Evolutionary conservation across 2,113 vertebrate genomes (phyloP), one percentile per base, ranked within the genome.

Genomic region (Cygnus atratus): DNA sequence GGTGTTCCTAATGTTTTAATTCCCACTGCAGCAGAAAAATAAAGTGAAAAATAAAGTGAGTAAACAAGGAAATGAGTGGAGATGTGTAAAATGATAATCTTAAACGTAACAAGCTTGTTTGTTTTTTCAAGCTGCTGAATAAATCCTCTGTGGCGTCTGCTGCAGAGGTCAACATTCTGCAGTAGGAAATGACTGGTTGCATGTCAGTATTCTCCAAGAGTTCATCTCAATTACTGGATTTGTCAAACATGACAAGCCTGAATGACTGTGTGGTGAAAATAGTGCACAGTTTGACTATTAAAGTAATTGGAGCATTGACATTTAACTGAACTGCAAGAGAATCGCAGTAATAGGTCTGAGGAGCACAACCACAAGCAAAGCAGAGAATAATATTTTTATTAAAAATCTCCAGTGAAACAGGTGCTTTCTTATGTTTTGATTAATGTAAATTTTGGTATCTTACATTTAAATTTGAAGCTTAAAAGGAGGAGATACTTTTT

Each of bases 281-380:
- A 95, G 94, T 33, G 12, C 96, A 96, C 94, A 89, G 93, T 96
- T 96, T 96, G 97, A 94, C 96, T 97, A 96, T 97, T 97, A 96
- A 97, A 95, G 96, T 97, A 98, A 98, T 97, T 97, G 96, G 84
- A 87, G 94, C 96, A 92, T 87, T 97, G 96, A 96, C 96, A 96
- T 97, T 97, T 97, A 96, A 90, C 90, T 28, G 0, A 96, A 97
- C 90, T 96, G 96, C 72, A 74, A 87, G 88, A 93, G 85, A 97
- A 96, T 87, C 84, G 87, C 77, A 87, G 80, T 92, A 97, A 94
- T 96, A 97, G 95, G 93, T 87, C 91, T 88, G 87, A 95, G 68
- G 28, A 95, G 31, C 55, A 68, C 50, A 91, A 84, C 67, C 61
- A 67, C 82, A 90, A 91, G 81, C 65, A 89, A 95, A 90, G 71